Percentiles rank a stretch among this genome's conserved stretches.
Conservation (phyloP, 1,140 invertebrate species). For the Drosophila lini region DNA sequence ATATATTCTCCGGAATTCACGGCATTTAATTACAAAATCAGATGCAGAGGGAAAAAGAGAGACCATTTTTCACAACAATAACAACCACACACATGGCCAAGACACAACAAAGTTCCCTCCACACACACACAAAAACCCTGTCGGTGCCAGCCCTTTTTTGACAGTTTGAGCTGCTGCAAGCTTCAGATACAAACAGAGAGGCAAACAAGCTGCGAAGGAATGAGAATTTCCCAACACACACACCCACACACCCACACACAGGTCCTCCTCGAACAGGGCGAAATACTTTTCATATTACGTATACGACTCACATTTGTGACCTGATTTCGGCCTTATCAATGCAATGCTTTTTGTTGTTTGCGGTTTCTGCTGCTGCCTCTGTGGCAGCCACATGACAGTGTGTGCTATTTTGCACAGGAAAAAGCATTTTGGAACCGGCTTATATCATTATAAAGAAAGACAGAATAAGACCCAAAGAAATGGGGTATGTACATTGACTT, state of each 20-base stretch:
- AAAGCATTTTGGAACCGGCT: not conserved
- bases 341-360: slow-evolving; percentile 67
- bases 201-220: slow-evolving; percentile 36
- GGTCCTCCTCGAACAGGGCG: slow-evolving; percentile 52
- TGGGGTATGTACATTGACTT: not conserved
- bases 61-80: slow-evolving; percentile 13
- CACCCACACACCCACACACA: slow-evolving; percentile 14
- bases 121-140: slow-evolving; percentile 35
- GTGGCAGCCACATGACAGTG: slow-evolving; percentile 53
- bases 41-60: slow-evolving; percentile 22
- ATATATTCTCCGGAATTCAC: slow-evolving; percentile 6
- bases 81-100: slow-evolving; percentile 20
- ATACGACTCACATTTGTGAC: slow-evolving; percentile 72
- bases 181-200: slow-evolving; percentile 43
- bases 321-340: slow-evolving; percentile 80
- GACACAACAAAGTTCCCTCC: slow-evolving; percentile 35
- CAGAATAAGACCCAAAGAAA: not conserved
- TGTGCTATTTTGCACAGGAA: slow-evolving; percentile 9
- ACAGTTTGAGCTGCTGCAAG: slow-evolving; percentile 48
- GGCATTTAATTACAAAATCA: slow-evolving; percentile 49
- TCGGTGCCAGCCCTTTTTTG: slow-evolving; percentile 45
- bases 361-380: slow-evolving; percentile 32
- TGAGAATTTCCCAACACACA: slow-evolving; percentile 21
- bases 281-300: slow-evolving; percentile 76
- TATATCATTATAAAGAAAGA: not conserved